Evolutionary conservation across 1,140 invertebrate genomes (phyloP), one percentile per base, ranked within the genome.

Genomic region (Araneus ventricosus): DNA sequence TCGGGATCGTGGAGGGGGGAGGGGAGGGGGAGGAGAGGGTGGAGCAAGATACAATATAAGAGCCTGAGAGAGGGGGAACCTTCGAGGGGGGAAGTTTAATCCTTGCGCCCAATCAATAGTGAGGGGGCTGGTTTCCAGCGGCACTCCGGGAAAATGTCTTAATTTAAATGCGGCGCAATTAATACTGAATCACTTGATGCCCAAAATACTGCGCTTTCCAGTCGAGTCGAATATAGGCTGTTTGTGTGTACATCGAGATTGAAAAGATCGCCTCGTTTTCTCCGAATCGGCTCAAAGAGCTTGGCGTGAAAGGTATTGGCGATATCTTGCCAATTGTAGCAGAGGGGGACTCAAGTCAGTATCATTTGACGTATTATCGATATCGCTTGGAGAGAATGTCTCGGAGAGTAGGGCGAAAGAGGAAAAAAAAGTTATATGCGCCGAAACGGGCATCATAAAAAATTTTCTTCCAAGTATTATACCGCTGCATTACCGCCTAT

Each of bases 151-250:
- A 90, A 90, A 93, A 93, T 91, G 93, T 93, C 93, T 93, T 93
- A 90, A 93, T 93, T 93, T 93, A 87, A 93, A 90, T 93, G 93
- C 93, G 63, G 63, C 34, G 82, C 93, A 93, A 93, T 93, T 93
- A 93, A 93, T 93, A 89, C 93, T 75, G 93, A 93, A 93, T 90
- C 93, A 91, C 88, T 93, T 90, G 93, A 80, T 93, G 79, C 86
- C 92, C 30, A 75, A 93, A 88, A 87, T 75, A 75, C 41, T 85
- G 57, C 34, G 52, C 63, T 67, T 52, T 67, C 27, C 39, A 75
- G 67, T 89, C 39, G 57, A 75, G 67, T 75, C 39, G 57, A 86
- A 92, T 92, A 92, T 92, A 75, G 39, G 88, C 67, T 75, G 37
- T 41, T 52, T 57, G 84, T 57, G 41, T 37, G 45, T 52, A 52